Percentiles rank a stretch among this genome's conserved stretches.
phyloP scores from a whole-genome alignment of 1,140 invertebrate genomes.

The Psilanteris sp. region DNA sequence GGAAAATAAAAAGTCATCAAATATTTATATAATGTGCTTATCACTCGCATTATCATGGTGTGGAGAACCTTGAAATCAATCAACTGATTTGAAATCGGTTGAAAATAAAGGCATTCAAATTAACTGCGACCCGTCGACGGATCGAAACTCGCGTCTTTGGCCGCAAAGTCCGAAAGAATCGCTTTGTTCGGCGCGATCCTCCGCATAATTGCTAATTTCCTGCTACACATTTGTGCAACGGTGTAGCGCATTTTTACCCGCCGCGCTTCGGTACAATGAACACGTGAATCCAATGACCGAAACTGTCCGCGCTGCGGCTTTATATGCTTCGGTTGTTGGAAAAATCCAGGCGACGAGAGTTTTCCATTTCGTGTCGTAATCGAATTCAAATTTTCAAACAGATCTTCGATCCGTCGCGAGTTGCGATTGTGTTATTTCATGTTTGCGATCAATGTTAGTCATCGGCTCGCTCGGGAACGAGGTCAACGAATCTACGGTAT shows the following conservation, averaged over 20 bases:
- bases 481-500: slow-evolving; percentile 40
- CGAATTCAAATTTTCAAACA: too few species aligned
- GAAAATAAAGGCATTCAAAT: too few species aligned
- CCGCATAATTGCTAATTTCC: slow-evolving; percentile 54
- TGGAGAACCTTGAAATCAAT: too few species aligned
- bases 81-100: too few species aligned
- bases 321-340: background rate
- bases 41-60: too few species aligned
- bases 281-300: slow-evolving; percentile 50
- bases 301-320: too few species aligned
- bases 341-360: slow-evolving; percentile 6
- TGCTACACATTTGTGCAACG: slow-evolving; percentile 41
- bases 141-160: slow-evolving; percentile 16
- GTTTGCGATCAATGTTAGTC: too few species aligned
- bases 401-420: too few species aligned
- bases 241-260: slow-evolving; percentile 51
- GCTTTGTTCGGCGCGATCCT: slow-evolving; percentile 24
- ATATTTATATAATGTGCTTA: too few species aligned
- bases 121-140: slow-evolving; percentile 6
- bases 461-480: slow-evolving; percentile 27
- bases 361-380: too few species aligned
- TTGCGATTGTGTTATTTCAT: too few species aligned
- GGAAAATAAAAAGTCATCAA: too few species aligned
- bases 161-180: slow-evolving; percentile 50
- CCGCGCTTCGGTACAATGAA: slow-evolving; percentile 40